Percentiles rank a stretch among this genome's conserved stretches.
Conservation (phyloP, 2,888 invertebrate genomes). For the Nymphalis polychloros region DNA sequence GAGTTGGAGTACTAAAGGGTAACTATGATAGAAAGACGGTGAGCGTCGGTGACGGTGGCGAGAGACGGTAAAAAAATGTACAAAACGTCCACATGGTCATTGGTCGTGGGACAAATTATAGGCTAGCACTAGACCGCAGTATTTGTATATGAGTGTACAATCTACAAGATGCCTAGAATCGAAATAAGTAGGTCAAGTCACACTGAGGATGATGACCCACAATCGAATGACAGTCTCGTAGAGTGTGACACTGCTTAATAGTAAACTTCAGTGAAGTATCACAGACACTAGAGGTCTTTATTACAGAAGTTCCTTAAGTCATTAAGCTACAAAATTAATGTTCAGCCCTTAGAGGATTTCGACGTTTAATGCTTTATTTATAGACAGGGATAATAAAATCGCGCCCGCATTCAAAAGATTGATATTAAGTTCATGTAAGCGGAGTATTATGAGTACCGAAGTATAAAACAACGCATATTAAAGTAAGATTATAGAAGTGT, state of each 20-base stretch:
- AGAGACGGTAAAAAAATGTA: too few relatives aligned
- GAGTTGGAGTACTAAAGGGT: too few relatives aligned
- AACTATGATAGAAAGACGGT: too few relatives aligned
- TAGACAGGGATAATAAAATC: slow-evolving; percentile 11
- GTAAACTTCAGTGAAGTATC: slow-evolving; percentile 14
- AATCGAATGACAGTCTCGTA: neutral
- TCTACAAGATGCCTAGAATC: too few relatives aligned
- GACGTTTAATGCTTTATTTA: slow-evolving; percentile 31
- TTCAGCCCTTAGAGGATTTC: slow-evolving; percentile 25
- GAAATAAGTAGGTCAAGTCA: too few relatives aligned
- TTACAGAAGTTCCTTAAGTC: slow-evolving; percentile 28
- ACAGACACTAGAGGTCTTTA: slow-evolving; percentile 29
- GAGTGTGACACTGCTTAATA: slow-evolving; percentile 12
- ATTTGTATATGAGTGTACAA: too few relatives aligned
- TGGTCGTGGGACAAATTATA: too few relatives aligned
- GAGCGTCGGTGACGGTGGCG: too few relatives aligned
- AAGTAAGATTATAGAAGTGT: too few relatives aligned
- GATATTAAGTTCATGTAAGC: neutral
- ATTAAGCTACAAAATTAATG: slow-evolving; percentile 27
- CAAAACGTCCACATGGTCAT: too few relatives aligned
- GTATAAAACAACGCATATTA: neutral
- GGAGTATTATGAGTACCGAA: slow-evolving; percentile 1
- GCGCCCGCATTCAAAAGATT: neutral
- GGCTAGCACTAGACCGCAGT: too few relatives aligned
- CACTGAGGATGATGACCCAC: too few relatives aligned